A percentile compares a stretch with the other conserved stretches of the same genome.
Evolutionary conservation across 1,140 invertebrate genomes (phyloP).

Genomic region (Eriocheir sinensis): DNA sequence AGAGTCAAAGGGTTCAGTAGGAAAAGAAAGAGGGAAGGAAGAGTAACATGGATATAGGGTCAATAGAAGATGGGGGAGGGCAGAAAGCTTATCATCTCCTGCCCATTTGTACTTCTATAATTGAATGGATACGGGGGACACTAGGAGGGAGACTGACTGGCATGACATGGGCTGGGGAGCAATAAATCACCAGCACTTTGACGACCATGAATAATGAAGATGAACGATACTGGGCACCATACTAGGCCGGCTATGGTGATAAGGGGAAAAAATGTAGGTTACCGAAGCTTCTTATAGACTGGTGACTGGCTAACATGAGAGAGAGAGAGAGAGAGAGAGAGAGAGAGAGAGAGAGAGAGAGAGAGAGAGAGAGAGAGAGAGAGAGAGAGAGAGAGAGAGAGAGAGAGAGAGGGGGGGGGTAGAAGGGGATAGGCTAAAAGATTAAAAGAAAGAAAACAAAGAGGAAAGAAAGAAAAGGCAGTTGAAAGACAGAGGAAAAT

Average conservation of each 20-base stretch:
- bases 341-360: conserved; percentile 46
- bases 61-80: too few relatives aligned
- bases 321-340: conserved; percentile 19
- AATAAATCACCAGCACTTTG: not conserved
- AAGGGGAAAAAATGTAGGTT: too few relatives aligned
- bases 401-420: conserved; percentile 27
- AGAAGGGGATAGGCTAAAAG: not conserved
- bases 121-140: too few relatives aligned
- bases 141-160: not conserved
- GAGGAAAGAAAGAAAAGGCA: not conserved
- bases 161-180: not conserved
- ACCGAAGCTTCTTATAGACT: too few relatives aligned
- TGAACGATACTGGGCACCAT: too few relatives aligned
- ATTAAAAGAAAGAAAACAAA: not conserved
- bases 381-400: conserved; percentile 55
- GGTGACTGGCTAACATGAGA: too few relatives aligned
- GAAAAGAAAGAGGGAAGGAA: too few relatives aligned
- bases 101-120: not conserved
- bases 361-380: conserved; percentile 50
- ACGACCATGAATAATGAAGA: not conserved
- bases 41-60: too few relatives aligned
- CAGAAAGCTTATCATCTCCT: not conserved
- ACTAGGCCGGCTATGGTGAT: too few relatives aligned
- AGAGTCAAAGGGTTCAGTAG: too few relatives aligned
- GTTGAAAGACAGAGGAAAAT: conserved; percentile 23